Percentiles rank a stretch among this genome's conserved stretches.
These are phyloP conservation scores for Pavo muticus DNA, from an alignment of 2,113 vertebrate species.

Conservation along the genomic window DNA sequence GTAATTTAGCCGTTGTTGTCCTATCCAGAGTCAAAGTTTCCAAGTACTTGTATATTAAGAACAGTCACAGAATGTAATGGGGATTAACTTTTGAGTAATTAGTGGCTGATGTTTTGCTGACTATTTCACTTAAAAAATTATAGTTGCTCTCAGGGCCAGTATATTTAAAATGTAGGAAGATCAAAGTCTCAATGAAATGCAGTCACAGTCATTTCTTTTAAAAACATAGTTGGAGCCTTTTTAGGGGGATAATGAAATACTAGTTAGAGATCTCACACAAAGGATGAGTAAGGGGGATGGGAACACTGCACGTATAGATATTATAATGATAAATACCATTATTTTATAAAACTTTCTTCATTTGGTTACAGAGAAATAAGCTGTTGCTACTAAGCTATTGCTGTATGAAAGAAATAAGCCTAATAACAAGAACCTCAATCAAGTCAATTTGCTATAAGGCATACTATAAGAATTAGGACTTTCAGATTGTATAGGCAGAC, in stretches of 20 bases:
- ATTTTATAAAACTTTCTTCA: background rate
- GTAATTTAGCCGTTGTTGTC: background rate
- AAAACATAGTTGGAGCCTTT: conserved; percentile 9
- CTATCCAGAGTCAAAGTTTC: background rate
- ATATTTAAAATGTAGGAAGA: background rate
- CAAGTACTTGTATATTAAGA: background rate
- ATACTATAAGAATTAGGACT: background rate
- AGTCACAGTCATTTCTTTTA: conserved; percentile 16
- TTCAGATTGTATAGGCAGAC: background rate
- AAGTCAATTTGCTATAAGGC: background rate
- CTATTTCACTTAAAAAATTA: background rate
- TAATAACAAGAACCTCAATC: background rate
- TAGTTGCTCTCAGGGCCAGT: conserved; percentile 10
- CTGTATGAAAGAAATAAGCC: background rate
- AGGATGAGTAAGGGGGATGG: background rate
- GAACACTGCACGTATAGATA: background rate
- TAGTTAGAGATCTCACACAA: background rate
- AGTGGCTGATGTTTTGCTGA: background rate
- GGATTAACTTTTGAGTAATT: background rate
- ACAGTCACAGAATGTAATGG: background rate
- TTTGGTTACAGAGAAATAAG: background rate
- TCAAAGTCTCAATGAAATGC: background rate
- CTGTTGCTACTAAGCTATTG: background rate
- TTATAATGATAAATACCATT: background rate
- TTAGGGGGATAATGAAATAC: background rate